Percentiles rank a stretch among this genome's conserved stretches.
Conservation (phyloP, 2,888 invertebrate species). For the Chloromyia formosa region DNA sequence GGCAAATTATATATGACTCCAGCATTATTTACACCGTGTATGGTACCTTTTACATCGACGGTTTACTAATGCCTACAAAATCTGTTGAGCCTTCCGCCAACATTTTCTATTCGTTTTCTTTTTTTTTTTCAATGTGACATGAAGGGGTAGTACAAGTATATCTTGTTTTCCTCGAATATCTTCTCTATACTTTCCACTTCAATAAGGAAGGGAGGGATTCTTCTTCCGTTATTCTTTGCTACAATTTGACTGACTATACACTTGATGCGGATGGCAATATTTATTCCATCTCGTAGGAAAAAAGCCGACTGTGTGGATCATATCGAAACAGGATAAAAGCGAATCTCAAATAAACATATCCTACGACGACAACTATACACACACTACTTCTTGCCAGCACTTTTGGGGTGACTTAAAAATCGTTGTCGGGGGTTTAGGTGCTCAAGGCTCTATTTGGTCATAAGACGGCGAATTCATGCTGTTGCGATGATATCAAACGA, state of each 20-base stretch:
- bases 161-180: conserved; percentile 36
- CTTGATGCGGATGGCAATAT: neutral
- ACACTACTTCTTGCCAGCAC: conserved; percentile 9
- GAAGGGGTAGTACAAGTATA: conserved; percentile 33
- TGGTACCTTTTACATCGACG: too few relatives aligned
- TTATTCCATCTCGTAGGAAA: conserved; percentile 4
- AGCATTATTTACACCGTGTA: too few relatives aligned
- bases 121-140: conserved; percentile 19
- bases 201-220: neutral
- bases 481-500: conserved; percentile 40
- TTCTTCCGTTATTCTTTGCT: neutral
- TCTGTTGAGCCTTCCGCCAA: conserved; percentile 17
- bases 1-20: too few relatives aligned
- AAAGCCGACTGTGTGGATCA: conserved; percentile 6
- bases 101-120: neutral
- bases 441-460: conserved; percentile 6
- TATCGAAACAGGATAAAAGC: conserved; percentile 25
- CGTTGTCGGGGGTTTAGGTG: conserved; percentile 3
- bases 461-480: conserved; percentile 27
- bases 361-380: neutral
- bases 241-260: neutral
- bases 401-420: conserved; percentile 31
- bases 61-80: too few relatives aligned
- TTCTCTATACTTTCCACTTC: conserved; percentile 21
- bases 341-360: conserved; percentile 36